A percentile compares a stretch with the other conserved stretches of the same genome.
Evolutionary conservation across 1,140 invertebrate genomes (phyloP).

Genomic region (Drosophila tsacasi): DNA sequence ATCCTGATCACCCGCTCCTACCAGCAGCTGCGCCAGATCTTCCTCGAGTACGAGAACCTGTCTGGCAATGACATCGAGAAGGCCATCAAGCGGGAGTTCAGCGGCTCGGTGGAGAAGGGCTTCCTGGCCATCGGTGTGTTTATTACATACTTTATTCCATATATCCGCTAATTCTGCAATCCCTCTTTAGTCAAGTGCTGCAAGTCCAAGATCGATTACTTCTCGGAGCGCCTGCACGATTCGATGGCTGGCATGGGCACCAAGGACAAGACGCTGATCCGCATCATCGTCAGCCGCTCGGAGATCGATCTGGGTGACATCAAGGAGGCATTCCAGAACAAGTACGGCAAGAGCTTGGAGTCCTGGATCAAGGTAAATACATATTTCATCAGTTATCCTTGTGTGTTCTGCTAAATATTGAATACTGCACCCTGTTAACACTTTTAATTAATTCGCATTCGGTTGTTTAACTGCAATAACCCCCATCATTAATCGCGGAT

Average conservation of each 20-base stretch:
- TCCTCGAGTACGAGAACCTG: conserved; percentile 91
- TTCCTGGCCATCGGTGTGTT: conserved; percentile 93
- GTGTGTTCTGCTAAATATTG: conserved; percentile 4
- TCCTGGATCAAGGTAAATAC: conserved; percentile 92
- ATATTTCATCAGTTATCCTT: not conserved
- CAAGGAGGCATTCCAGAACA: conserved; percentile 94
- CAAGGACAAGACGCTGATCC: conserved; percentile 95
- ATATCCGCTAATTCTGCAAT: not conserved
- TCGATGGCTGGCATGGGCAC: conserved; percentile 96
- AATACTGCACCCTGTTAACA: conserved; percentile 23
- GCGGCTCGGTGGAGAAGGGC: conserved; percentile 93
- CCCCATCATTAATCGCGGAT: conserved; percentile 23
- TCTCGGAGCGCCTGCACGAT: conserved; percentile 95
- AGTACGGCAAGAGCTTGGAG: conserved; percentile 93
- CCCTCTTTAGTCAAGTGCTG: conserved; percentile 91
- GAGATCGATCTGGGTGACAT: conserved; percentile 97
- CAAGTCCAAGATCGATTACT: conserved; percentile 96
- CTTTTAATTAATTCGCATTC: conserved; percentile 24
- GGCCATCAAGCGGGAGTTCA: conserved; percentile 95
- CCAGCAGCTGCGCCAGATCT: conserved; percentile 93
- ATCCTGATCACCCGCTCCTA: conserved; percentile 92
- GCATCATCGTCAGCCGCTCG: conserved; percentile 95
- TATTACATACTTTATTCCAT: not conserved
- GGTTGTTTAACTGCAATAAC: conserved; percentile 13
- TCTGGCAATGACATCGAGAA: conserved; percentile 93